Percentiles rank a stretch among this genome's conserved stretches.
Evolutionary conservation across 2,888 invertebrate genomes (phyloP).

Genomic region (Cosmorhoe ocellata): DNA sequence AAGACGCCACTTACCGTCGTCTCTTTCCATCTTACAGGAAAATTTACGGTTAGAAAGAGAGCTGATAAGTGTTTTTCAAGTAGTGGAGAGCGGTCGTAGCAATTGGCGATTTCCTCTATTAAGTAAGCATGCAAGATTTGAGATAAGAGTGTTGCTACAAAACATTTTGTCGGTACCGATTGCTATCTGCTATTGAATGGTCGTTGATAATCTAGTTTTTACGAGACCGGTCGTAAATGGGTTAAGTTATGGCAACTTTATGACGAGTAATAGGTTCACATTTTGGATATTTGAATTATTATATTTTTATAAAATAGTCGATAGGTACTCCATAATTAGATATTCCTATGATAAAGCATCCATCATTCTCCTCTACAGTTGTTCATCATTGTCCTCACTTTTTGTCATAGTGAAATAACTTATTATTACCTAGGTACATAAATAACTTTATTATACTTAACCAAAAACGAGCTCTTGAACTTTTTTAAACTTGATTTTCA

Average conservation of each 20-base stretch:
- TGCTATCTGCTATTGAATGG: slow-evolving; percentile 41
- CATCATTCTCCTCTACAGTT: too few relatives aligned
- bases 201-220: slow-evolving; percentile 34
- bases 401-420: too few relatives aligned
- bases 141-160: slow-evolving; percentile 66
- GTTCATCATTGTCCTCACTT: too few relatives aligned
- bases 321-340: too few relatives aligned
- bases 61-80: slow-evolving; percentile 12
- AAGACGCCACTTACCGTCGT: background rate
- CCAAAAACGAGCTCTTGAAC: too few relatives aligned
- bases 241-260: slow-evolving; percentile 7
- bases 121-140: slow-evolving; percentile 61
- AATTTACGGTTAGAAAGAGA: slow-evolving; percentile 8
- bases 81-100: slow-evolving; percentile 30
- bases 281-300: background rate
- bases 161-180: slow-evolving; percentile 69
- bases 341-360: too few relatives aligned
- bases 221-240: slow-evolving; percentile 11
- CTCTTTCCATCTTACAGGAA: slow-evolving; percentile 4
- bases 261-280: background rate
- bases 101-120: slow-evolving; percentile 77
- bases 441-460: too few relatives aligned
- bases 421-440: too few relatives aligned
- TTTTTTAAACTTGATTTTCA: too few relatives aligned
- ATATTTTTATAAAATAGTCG: too few relatives aligned